Base-by-base conservation (phyloP, 2,113 vertebrate species). In the Anguilla japonica region DNA sequence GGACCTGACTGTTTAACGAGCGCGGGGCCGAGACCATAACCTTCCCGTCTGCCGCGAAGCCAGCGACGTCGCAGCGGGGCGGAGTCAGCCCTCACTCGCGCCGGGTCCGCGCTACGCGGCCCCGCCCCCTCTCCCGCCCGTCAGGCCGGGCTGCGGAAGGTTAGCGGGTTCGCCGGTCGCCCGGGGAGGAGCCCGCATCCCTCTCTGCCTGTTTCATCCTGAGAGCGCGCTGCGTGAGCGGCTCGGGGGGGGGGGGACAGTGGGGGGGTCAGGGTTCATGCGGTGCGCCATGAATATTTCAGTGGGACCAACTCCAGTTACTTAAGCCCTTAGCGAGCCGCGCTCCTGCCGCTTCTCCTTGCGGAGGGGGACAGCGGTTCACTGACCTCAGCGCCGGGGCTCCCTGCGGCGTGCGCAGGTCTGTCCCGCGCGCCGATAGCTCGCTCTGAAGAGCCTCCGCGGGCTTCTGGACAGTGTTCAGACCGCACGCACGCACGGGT, bases 251-350 rank as follows among this genome's bases (percentile, higher is more conserved):
- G 56, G 56, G 14, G 14, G 56, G 56, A 3, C 20, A 50, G 82
- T 29, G 82, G 26, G 67, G 63, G 71, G 60, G 34, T 81, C 67
- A 13, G 50, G 63, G 41, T 82, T 40, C 41, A 41, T 20, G 82
- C 60, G 22, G 50, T 40, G 15, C 84, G 50, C 20, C 2, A 89
- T 93, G 50, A 89, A 91, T 91, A 87, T 93, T 93, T 92, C 78
- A 92, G 86, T 83, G 83, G 57, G 85, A 90, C 88, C 88, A 34
- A 89, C 81, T 88, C 87, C 57, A 56, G 89, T 83, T 87, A 84
- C 82, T 91, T 91, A 86, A 90, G 88, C 84, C 88, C 89, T 87
- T 82, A 88, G 88, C 88, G 91, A 87, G 87, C 89, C 88, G 87
- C 89, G 86, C 86, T 80, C 85, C 50, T 75, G 5, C 71, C 9